Percentiles rank a stretch among this genome's conserved stretches.
Conservation (phyloP, 2,797 vertebrate genomes). For the Geotrypetes seraphini region DNA sequence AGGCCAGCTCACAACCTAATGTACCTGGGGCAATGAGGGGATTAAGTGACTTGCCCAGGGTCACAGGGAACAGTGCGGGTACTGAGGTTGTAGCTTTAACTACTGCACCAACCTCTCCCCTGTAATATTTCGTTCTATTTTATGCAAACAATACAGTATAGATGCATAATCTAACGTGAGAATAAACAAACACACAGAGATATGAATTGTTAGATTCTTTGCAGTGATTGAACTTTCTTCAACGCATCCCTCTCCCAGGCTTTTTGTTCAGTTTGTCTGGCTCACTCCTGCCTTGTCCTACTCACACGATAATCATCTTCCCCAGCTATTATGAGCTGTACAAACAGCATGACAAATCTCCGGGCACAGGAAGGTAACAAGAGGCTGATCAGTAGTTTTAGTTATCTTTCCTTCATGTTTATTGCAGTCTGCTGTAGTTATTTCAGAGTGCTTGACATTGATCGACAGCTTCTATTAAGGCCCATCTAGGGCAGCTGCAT, state of each 20-base stretch:
- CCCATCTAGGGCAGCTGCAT: constrained; percentile 80
- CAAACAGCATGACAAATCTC: constrained; percentile 79
- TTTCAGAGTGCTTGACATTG: constrained; percentile 80
- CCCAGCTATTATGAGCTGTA: constrained; percentile 56
- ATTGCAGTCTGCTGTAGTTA: constrained; percentile 82
- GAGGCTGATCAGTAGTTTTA: constrained; percentile 64
- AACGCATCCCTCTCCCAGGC: background rate
- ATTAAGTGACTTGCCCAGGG: too few relatives aligned
- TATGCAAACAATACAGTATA: background rate
- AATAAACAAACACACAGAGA: background rate
- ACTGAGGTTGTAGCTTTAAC: too few relatives aligned
- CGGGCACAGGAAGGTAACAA: constrained; percentile 71
- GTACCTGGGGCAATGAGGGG: too few relatives aligned
- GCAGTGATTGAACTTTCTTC: background rate
- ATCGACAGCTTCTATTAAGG: constrained; percentile 97
- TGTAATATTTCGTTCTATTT: too few relatives aligned
- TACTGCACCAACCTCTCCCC: too few relatives aligned
- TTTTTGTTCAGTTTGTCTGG: background rate
- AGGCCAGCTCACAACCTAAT: too few relatives aligned
- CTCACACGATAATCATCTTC: constrained; percentile 41
- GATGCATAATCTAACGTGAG: background rate
- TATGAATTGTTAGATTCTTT: background rate
- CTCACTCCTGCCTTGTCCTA: constrained; percentile 6
- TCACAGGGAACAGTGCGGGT: too few relatives aligned
- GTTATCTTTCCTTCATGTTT: constrained; percentile 88